phyloP scores from a whole-genome alignment of 2,797 vertebrate species.

The Takifugu rubripes region DNA sequence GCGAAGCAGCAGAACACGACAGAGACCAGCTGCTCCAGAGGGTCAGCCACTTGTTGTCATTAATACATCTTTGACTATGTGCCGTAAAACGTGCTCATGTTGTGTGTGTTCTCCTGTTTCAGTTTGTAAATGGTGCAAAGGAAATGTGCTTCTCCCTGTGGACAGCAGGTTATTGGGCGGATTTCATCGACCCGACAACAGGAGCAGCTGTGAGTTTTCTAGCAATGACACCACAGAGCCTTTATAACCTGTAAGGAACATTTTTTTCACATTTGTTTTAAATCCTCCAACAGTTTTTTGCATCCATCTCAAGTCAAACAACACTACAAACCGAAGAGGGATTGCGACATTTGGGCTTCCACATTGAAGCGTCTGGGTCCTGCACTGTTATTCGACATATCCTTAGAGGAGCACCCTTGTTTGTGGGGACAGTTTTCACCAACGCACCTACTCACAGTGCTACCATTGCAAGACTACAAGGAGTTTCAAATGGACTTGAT shows the following conservation, averaged over 20 bases:
- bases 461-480: constrained; percentile 84
- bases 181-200: constrained; percentile 94
- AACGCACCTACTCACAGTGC: constrained; percentile 84
- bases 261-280: background rate
- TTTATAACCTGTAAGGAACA: background rate
- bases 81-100: background rate
- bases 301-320: constrained; percentile 76
- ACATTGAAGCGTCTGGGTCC: constrained; percentile 87
- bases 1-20: constrained; percentile 78
- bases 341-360: constrained; percentile 84
- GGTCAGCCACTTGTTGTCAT: constrained; percentile 62
- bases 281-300: constrained; percentile 82
- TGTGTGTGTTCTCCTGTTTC: background rate
- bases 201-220: constrained; percentile 85
- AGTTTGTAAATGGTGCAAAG: constrained; percentile 94
- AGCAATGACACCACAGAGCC: background rate
- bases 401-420: constrained; percentile 80
- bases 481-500: constrained; percentile 57
- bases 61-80: background rate
- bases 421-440: constrained; percentile 92
- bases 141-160: constrained; percentile 93
- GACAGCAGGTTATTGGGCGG: constrained; percentile 95
- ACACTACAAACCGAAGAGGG: constrained; percentile 80
- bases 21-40: constrained; percentile 80
- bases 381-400: constrained; percentile 91